Percentiles rank a stretch among this genome's conserved stretches.
phyloP scores from a whole-genome alignment of 2,797 vertebrate species.

The Danio choprae region DNA sequence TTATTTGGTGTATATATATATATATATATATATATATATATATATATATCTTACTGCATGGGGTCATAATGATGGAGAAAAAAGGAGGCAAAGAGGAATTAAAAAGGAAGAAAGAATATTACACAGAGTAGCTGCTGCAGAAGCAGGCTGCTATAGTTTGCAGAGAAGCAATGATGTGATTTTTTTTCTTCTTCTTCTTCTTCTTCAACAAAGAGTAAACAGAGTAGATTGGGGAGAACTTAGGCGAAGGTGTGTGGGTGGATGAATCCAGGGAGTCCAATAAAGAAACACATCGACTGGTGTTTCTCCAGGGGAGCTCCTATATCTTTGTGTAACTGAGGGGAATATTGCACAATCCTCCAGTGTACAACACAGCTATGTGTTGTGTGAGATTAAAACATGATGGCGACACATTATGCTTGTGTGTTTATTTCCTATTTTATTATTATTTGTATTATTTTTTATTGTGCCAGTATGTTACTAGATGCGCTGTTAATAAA shows the following conservation, averaged over 20 bases:
- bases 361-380: constrained; percentile 20
- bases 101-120: not conserved
- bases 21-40: too few relatives aligned
- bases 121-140: constrained; percentile 20
- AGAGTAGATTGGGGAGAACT: constrained; percentile 50
- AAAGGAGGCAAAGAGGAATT: not conserved
- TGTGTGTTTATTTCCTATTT: too few relatives aligned
- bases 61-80: not conserved
- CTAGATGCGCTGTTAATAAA: too few relatives aligned
- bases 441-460: not conserved
- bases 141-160: constrained; percentile 39
- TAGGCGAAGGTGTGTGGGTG: constrained; percentile 48
- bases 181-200: constrained; percentile 5
- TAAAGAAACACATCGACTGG: constrained; percentile 58
- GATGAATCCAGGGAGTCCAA: constrained; percentile 53
- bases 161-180: constrained; percentile 28
- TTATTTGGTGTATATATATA: too few relatives aligned
- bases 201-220: constrained; percentile 46
- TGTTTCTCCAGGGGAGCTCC: constrained; percentile 48
- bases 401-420: not conserved
- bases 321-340: constrained; percentile 46
- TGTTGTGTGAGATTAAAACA: constrained; percentile 8
- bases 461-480: not conserved
- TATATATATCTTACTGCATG: too few relatives aligned
- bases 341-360: constrained; percentile 40